Evolutionary conservation across 1,140 invertebrate species (phyloP).

Genomic region (Trachelipus rathkii): DNA sequence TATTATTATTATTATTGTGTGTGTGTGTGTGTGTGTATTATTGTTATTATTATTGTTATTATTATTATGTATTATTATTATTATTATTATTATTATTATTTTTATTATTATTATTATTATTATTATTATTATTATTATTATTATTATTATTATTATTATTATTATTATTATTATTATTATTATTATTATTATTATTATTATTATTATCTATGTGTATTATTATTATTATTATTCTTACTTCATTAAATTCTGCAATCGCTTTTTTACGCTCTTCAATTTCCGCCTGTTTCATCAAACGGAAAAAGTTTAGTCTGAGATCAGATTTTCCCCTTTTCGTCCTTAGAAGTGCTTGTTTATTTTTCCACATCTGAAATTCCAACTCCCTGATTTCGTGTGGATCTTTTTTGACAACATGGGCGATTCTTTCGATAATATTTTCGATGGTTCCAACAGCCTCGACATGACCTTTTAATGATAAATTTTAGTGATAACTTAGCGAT

Average conservation of each 20-base stretch:
- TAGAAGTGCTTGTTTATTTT: too few relatives aligned
- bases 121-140: too few relatives aligned
- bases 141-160: too few relatives aligned
- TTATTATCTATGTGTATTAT: neutral
- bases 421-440: constrained; percentile 76
- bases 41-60: too few relatives aligned
- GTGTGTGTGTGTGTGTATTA: too few relatives aligned
- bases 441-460: constrained; percentile 54
- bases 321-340: constrained; percentile 18
- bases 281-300: constrained; percentile 37
- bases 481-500: too few relatives aligned
- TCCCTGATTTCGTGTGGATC: constrained; percentile 46
- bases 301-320: constrained; percentile 19
- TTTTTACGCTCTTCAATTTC: constrained; percentile 3
- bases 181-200: neutral
- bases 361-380: too few relatives aligned
- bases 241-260: constrained; percentile 47
- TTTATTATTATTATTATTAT: too few relatives aligned
- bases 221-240: constrained; percentile 39
- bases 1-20: too few relatives aligned
- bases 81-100: too few relatives aligned
- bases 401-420: constrained; percentile 61
- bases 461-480: constrained; percentile 20
- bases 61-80: too few relatives aligned
- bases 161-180: too few relatives aligned